These are phyloP conservation scores for Lampris megalopsis DNA, from an alignment of 2,113 vertebrate genomes.

Conservation along the genomic window DNA sequence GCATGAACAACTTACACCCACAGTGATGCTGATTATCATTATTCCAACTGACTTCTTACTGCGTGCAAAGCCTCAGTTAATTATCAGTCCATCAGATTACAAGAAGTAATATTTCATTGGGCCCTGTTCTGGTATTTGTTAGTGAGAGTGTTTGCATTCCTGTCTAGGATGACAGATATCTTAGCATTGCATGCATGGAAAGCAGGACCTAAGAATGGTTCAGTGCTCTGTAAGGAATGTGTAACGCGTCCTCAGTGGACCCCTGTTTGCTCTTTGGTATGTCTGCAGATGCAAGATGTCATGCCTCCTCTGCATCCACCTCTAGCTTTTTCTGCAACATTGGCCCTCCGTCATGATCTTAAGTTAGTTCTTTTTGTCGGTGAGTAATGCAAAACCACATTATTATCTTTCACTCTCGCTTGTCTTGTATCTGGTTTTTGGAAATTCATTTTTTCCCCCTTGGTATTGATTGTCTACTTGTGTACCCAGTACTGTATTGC, in stretches of 20 bases:
- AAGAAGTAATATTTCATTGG: slow-evolving; percentile 18
- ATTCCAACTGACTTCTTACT: slow-evolving; percentile 2
- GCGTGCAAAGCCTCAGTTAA: slow-evolving; percentile 26
- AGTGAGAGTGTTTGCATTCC: slow-evolving; percentile 66
- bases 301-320: slow-evolving; percentile 40
- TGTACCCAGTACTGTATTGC: not conserved
- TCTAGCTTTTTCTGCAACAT: slow-evolving; percentile 16
- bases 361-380: not conserved
- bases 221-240: slow-evolving; percentile 54
- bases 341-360: not conserved
- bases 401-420: slow-evolving; percentile 28
- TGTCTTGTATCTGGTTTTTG: slow-evolving; percentile 24
- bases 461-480: no score
- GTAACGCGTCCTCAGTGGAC: slow-evolving; percentile 60
- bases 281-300: slow-evolving; percentile 41
- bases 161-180: slow-evolving; percentile 66
- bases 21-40: slow-evolving; percentile 20
- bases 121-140: slow-evolving; percentile 60
- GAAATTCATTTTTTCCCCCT: not conserved
- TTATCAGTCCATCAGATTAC: slow-evolving; percentile 35
- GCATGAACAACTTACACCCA: slow-evolving; percentile 2
- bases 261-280: slow-evolving; percentile 28
- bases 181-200: slow-evolving; percentile 49
- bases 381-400: no score
- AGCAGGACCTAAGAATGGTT: slow-evolving; percentile 51